A percentile compares a stretch with the other conserved stretches of the same genome.
phyloP scores from a whole-genome alignment of 2,888 invertebrate genomes.

The Folsomia candida region DNA sequence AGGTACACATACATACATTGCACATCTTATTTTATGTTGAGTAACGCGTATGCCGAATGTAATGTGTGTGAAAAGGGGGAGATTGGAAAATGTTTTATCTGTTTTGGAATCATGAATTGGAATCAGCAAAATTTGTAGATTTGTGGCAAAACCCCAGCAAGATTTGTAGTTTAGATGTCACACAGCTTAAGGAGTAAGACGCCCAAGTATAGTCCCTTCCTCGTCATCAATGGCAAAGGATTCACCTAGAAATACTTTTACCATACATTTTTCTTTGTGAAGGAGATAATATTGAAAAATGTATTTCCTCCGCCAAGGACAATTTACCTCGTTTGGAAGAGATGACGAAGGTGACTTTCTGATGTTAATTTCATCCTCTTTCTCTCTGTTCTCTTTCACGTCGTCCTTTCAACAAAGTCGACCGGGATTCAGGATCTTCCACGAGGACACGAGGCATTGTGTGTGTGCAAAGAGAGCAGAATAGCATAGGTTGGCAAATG shows the following conservation, averaged over 20 bases:
- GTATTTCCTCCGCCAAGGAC: background rate
- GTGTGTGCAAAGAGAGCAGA: no score
- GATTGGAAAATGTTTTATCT: background rate
- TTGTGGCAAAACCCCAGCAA: background rate
- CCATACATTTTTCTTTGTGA: background rate
- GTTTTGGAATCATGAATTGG: background rate
- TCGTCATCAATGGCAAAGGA: background rate
- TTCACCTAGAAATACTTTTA: background rate
- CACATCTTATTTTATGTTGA: background rate
- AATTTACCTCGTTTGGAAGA: background rate
- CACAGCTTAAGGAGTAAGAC: no score
- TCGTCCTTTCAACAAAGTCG: conserved; percentile 1
- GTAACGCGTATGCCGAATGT: background rate
- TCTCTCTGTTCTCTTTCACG: background rate
- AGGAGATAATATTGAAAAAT: conserved; percentile 13
- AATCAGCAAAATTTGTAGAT: background rate
- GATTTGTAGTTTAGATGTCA: background rate
- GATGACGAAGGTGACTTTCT: conserved; percentile 3
- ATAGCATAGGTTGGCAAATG: background rate
- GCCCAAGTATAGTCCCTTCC: background rate
- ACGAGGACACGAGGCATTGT: background rate
- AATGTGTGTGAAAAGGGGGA: background rate
- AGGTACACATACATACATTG: background rate
- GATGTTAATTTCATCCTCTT: background rate
- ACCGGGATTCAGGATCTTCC: background rate